Conservation (phyloP, 2,888 invertebrate genomes). For the Tenthredo notha region DNA sequence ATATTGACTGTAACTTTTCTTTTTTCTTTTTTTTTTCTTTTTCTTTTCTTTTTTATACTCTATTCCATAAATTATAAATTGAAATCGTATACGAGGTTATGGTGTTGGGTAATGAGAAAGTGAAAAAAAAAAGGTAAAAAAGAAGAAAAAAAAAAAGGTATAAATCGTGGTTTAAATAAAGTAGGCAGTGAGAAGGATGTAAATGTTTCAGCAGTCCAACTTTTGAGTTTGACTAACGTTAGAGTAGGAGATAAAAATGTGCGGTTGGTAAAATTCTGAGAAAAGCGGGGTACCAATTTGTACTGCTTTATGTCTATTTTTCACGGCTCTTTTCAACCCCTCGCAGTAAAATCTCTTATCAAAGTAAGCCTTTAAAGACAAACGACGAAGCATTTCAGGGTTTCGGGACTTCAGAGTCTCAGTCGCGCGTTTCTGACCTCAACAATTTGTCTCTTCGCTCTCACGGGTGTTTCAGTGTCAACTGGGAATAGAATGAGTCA, state of each 20-base stretch:
- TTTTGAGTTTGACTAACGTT: constrained; percentile 26
- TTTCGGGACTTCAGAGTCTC: constrained; percentile 18
- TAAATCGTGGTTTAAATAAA: constrained; percentile 4
- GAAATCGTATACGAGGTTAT: neutral
- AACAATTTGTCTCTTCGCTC: constrained; percentile 46
- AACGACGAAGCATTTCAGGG: constrained; percentile 41
- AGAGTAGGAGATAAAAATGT: constrained; percentile 16
- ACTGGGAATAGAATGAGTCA: constrained; percentile 43
- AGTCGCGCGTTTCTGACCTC: constrained; percentile 31
- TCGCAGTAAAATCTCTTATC: constrained; percentile 50
- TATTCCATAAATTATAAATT: constrained; percentile 1
- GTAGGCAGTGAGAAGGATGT: constrained; percentile 30
- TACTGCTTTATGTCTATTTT: constrained; percentile 44
- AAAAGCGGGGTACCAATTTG: constrained; percentile 46
- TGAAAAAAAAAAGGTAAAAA: neutral
- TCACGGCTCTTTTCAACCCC: constrained; percentile 37
- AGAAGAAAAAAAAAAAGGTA: neutral
- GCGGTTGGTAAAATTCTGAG: constrained; percentile 28
- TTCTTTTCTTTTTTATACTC: neutral
- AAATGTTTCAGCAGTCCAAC: constrained; percentile 23
- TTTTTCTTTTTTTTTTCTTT: neutral
- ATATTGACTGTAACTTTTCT: neutral
- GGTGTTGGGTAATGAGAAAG: neutral
- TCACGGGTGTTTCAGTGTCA: constrained; percentile 35
- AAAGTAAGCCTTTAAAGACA: constrained; percentile 49